Conservation (phyloP, 2,797 vertebrate species). For the Tenualosa thibaudeaui region DNA sequence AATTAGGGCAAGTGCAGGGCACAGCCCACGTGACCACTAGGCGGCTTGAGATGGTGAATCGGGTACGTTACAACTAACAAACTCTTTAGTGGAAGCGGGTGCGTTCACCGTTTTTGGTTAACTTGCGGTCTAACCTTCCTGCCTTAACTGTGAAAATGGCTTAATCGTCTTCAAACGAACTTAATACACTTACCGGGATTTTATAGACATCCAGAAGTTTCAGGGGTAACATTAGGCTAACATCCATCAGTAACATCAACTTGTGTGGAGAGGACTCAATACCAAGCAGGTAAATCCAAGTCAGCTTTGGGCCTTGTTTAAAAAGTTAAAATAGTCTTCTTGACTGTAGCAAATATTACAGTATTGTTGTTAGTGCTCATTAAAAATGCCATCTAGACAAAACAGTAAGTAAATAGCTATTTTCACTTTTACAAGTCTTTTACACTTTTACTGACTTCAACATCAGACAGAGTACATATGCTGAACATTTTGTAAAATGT, state of each 20-base stretch:
- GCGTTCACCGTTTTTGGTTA: constrained; percentile 16
- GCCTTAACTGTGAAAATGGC: background rate
- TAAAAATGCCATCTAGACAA: too few species aligned
- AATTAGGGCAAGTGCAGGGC: background rate
- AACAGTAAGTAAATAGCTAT: too few species aligned
- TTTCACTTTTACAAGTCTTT: too few species aligned
- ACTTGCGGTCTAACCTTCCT: constrained; percentile 28
- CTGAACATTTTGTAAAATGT: too few species aligned
- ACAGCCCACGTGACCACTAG: background rate
- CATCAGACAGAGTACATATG: too few species aligned
- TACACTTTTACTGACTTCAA: too few species aligned
- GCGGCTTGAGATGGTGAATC: background rate
- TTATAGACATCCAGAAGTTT: background rate
- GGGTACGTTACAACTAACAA: constrained; percentile 1
- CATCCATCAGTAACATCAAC: background rate
- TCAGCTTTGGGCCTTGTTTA: too few species aligned
- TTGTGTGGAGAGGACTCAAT: background rate
- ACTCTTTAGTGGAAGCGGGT: constrained; percentile 4
- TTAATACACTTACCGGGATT: background rate
- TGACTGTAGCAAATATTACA: too few species aligned
- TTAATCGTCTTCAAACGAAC: background rate
- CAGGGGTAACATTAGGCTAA: background rate
- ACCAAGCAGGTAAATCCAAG: background rate
- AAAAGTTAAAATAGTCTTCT: too few species aligned
- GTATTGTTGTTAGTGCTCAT: too few species aligned